These are phyloP conservation scores for Metopia argyrocephala DNA, from an alignment of 2,888 invertebrate species.

Conservation along the genomic window DNA sequence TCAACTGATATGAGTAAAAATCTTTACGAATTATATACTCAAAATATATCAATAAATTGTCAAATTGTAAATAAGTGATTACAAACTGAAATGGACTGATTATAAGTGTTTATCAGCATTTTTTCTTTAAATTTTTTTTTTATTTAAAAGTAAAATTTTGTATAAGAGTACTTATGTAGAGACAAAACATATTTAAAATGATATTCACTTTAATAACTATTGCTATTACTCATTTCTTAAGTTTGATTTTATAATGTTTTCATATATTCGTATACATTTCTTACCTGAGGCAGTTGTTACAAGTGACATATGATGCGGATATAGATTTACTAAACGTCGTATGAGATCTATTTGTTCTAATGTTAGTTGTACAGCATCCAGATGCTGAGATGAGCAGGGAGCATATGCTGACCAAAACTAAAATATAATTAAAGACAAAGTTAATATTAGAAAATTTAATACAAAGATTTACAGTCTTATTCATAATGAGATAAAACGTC, in stretches of 20 bases:
- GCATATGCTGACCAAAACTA: constrained; percentile 94
- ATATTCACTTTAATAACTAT: too few species aligned
- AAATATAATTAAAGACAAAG: constrained; percentile 64
- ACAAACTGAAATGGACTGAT: too few species aligned
- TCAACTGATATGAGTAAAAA: neutral
- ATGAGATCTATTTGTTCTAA: constrained; percentile 93
- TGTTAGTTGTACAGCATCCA: constrained; percentile 90
- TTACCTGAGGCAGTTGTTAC: constrained; percentile 89
- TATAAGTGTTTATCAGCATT: too few species aligned
- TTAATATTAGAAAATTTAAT: neutral
- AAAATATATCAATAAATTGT: too few species aligned
- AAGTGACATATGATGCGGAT: constrained; percentile 87
- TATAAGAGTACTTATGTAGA: too few species aligned
- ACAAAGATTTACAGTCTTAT: too few species aligned
- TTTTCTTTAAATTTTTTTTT: too few species aligned
- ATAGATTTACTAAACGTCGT: constrained; percentile 88
- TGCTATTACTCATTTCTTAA: neutral
- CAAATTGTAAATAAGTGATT: too few species aligned
- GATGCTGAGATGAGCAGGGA: constrained; percentile 89
- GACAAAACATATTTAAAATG: too few species aligned
- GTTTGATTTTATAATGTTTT: neutral
- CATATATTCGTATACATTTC: constrained; percentile 33
- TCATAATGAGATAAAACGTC: too few species aligned
- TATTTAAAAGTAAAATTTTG: too few species aligned
- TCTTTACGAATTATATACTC: too few species aligned